Base-by-base conservation (phyloP, 2,888 invertebrate species). In the Melipona bicolor region DNA sequence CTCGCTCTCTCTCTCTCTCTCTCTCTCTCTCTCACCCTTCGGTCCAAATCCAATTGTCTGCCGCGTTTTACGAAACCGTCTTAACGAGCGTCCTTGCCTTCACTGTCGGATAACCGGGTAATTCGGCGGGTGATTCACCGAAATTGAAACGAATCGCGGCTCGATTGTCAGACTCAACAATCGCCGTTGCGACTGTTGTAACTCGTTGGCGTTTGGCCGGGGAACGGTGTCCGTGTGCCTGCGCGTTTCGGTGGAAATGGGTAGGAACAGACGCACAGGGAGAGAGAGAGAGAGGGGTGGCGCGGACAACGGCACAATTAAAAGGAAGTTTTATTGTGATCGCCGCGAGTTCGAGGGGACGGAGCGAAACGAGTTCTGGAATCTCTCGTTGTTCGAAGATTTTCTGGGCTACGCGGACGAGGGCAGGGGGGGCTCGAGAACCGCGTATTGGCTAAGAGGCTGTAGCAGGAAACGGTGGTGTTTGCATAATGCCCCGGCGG, bases 1-100 rank as follows among this genome's bases (percentile, higher is more conserved):
- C 19, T 32, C 49, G 61, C 59, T 27, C 2, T 15, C 13, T 32
- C 49, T 67, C 59, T 27, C 2, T 15, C 13, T 21, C 19, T 59
- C 2, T 21, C 13, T 50, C 50, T 21, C 11, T 32, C 17, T 68
- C 50, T 43, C 17, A 11, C 9, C 9, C 36, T 59, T 69, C 69
- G 49, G 62, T 27, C 27, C 54, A 69, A 79, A 73, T 52, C 24
- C 68, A 54, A 74, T 69, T 67, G 73, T 74, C 21, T 59, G 36
- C 19, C 61, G 27, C 32, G 61, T 74, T 74, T 69, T 32, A 52
- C 3, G 50, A 43, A 79, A 74, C 52, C 54, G 52, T 27, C 59
- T 73, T 74, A 74, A 79, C 73, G 52, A 74, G 52, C 59, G 68
- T 24, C 43, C 68, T 24, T 43, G 43, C 43, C 43, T 43, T 9